Evolutionary conservation across 2,113 vertebrate species (phyloP).

Genomic region (Eulemur rufifrons): DNA sequence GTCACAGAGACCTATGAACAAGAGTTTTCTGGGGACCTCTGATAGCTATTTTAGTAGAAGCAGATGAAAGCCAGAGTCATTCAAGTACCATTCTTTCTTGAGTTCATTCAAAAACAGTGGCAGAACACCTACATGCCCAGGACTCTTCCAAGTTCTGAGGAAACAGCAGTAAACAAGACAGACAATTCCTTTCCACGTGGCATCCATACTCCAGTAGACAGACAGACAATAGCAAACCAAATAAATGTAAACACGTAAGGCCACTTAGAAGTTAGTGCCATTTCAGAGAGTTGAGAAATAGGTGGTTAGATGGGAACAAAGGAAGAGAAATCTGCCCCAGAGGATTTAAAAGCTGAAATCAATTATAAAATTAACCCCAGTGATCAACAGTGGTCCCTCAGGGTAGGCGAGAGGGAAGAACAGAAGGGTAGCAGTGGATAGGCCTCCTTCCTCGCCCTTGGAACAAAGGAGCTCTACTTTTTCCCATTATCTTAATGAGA

Average conservation of each 20-base stretch:
- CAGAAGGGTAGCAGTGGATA: too few relatives aligned
- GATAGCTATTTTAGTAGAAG: slow-evolving; percentile 25
- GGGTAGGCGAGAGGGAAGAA: not conserved
- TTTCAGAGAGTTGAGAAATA: not conserved
- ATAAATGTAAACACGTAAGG: not conserved
- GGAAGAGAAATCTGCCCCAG: not conserved
- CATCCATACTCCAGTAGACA: not conserved
- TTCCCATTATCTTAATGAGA: not conserved
- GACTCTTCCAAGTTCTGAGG: not conserved
- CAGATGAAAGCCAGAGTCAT: slow-evolving; percentile 9
- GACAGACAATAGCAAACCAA: not conserved
- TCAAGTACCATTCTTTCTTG: not conserved
- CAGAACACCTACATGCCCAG: not conserved
- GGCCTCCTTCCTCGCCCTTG: not conserved
- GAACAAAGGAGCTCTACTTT: not conserved
- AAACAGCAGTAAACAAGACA: not conserved
- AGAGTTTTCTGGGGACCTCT: not conserved
- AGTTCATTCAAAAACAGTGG: slow-evolving; percentile 44
- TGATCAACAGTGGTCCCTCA: not conserved
- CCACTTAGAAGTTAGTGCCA: not conserved
- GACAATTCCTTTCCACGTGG: not conserved
- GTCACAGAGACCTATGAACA: not conserved
- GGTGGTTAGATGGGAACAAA: not conserved
- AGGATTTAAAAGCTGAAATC: not conserved
- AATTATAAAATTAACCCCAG: not conserved